phyloP scores from a whole-genome alignment of 2,113 vertebrate genomes.

The Origma solitaria region DNA sequence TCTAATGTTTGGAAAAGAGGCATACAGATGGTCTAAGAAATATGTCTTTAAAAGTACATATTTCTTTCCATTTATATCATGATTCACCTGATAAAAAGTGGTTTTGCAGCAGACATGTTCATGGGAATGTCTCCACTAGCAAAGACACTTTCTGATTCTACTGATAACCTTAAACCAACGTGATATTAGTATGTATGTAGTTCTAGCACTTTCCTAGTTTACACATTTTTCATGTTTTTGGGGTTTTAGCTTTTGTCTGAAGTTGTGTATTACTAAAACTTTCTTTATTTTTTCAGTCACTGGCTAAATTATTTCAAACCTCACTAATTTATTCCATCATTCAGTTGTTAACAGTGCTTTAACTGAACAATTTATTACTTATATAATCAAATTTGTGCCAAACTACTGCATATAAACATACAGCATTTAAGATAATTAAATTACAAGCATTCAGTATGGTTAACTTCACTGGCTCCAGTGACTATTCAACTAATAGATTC shows the following conservation, averaged over 20 bases:
- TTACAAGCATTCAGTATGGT: not conserved
- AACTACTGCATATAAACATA: not conserved
- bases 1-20: not conserved
- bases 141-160: not conserved
- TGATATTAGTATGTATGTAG: not conserved
- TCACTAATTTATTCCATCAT: not conserved
- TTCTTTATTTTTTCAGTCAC: not conserved
- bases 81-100: not conserved
- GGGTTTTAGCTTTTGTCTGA: not conserved
- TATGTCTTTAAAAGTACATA: not conserved
- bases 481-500: not conserved
- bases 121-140: not conserved
- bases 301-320: not conserved
- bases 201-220: not conserved
- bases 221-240: rapidly evolving
- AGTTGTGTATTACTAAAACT: not conserved
- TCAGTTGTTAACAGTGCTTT: not conserved
- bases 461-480: not conserved
- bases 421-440: not conserved
- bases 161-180: rapidly evolving
- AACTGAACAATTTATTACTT: not conserved
- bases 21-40: not conserved
- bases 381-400: not conserved
- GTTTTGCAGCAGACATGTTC: not conserved
- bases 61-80: not conserved